phyloP scores from a whole-genome alignment of 2,797 vertebrate species.

The Characodon lateralis region DNA sequence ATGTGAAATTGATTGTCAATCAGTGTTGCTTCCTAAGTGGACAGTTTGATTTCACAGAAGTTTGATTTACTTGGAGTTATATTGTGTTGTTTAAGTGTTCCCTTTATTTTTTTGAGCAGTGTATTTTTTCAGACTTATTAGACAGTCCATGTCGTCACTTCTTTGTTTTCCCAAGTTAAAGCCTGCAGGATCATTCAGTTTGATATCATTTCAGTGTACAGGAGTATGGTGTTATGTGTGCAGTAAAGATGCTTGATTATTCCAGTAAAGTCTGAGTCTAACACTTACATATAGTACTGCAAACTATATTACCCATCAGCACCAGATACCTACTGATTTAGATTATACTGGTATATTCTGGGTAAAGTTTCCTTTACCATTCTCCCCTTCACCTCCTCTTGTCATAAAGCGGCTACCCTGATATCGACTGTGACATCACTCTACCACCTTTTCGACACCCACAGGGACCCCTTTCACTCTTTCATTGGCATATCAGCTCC shows the following conservation, averaged over 20 bases:
- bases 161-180: slow-evolving; percentile 1
- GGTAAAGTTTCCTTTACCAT: slow-evolving; percentile 4
- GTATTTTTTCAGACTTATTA: background rate
- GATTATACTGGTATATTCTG: slow-evolving; percentile 7
- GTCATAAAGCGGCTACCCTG: slow-evolving; percentile 33
- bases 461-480: slow-evolving; percentile 76
- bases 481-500: slow-evolving; percentile 45
- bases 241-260: background rate
- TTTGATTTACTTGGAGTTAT: too few species aligned
- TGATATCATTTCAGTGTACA: background rate
- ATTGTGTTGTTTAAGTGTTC: too few species aligned
- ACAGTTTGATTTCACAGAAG: too few species aligned
- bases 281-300: background rate
- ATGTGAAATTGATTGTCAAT: too few species aligned
- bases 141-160: background rate
- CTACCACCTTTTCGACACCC: slow-evolving; percentile 72
- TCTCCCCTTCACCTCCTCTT: slow-evolving; percentile 8
- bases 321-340: slow-evolving; percentile 5
- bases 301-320: background rate
- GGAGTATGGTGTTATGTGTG: background rate
- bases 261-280: background rate
- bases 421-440: slow-evolving; percentile 51
- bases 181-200: background rate
- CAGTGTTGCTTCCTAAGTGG: too few species aligned
- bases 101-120: too few species aligned